Percentiles rank a stretch among this genome's conserved stretches.
Conservation (phyloP, 2,888 invertebrate species). For the Hirudinaria manillensis region DNA sequence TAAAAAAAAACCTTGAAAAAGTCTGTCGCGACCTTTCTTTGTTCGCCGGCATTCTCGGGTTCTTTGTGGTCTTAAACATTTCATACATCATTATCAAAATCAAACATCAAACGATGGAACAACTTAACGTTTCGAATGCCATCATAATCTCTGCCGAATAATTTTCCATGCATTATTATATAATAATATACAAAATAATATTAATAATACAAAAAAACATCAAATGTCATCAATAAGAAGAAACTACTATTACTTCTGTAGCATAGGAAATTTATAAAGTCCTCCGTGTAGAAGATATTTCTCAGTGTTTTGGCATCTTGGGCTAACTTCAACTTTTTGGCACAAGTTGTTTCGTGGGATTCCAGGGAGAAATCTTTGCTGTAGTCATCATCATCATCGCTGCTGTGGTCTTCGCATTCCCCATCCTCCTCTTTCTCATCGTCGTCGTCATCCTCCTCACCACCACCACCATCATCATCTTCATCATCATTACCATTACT, state of each 20-base stretch:
- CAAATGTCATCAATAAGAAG: no score
- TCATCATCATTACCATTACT: neutral
- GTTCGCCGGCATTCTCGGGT: neutral
- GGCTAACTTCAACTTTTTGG: slow-evolving; percentile 6
- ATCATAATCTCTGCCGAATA: neutral
- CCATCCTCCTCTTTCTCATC: neutral
- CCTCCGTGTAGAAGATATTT: slow-evolving; percentile 63
- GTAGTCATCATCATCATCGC: no score
- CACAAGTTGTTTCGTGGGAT: neutral
- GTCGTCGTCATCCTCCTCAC: neutral
- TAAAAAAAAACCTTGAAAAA: neutral
- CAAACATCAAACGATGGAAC: neutral
- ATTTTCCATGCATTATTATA: no score
- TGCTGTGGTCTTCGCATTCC: no score
- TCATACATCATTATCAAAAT: neutral
- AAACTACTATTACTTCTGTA: slow-evolving; percentile 64
- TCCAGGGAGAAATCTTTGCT: no score
- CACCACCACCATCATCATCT: neutral
- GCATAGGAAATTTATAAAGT: slow-evolving; percentile 77
- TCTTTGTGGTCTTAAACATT: neutral
- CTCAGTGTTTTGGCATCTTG: neutral
- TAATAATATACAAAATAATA: no score
- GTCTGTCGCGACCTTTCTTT: neutral
- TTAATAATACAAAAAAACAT: no score
- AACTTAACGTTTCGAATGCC: neutral